Base-by-base conservation (phyloP, 2,797 vertebrate species). In the Takifugu ocellatus region DNA sequence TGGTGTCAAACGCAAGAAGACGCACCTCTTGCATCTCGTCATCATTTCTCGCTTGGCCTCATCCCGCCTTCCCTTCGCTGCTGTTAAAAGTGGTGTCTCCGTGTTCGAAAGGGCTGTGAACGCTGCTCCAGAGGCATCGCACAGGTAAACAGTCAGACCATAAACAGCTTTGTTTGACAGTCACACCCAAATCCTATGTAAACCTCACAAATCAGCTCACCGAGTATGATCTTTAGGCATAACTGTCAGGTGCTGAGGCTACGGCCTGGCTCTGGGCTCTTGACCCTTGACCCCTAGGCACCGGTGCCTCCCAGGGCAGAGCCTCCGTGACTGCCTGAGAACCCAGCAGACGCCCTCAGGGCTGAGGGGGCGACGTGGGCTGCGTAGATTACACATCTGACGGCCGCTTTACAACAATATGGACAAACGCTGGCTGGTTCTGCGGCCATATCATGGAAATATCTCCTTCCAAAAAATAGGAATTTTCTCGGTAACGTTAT, bases 91-190 rank as follows among this genome's bases (percentile, higher is more conserved):
- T 51, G 59, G 42, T 66, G 53, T 50, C 65, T 44, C 59, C 16
- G 21, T 64, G 72, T 65, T 49, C 49, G 53, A 74, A 80, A 69
- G 51, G 51, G 65, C 60, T 62, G 66, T 80, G 80, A 79, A 88
- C 77, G 31, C 55, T 54, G 45, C 49, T 52, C 24, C 58, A 59
- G 56, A 55, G 58, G 46, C 65, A 74, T 66, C 47, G 67, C 74
- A 58, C 76, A 78, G 75, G 74, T 84, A 86, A 88, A 85, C 80
- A 84, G 56, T 75, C 5, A 16, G 56, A 58, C 65, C 70, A 81
- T 87, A 83, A 87, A 88, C 78, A 70, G 66, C 51, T 79, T 74
- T 84, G 80, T 85, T 85, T 83, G 78, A 88, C 83, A 77, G 63
- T 75, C 65, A 60, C 61, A 48, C 73, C 66, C 53, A 55, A 67